These are phyloP conservation scores for Subacronicta megacephala DNA, from an alignment of 2,888 invertebrate species.

Conservation along the genomic window DNA sequence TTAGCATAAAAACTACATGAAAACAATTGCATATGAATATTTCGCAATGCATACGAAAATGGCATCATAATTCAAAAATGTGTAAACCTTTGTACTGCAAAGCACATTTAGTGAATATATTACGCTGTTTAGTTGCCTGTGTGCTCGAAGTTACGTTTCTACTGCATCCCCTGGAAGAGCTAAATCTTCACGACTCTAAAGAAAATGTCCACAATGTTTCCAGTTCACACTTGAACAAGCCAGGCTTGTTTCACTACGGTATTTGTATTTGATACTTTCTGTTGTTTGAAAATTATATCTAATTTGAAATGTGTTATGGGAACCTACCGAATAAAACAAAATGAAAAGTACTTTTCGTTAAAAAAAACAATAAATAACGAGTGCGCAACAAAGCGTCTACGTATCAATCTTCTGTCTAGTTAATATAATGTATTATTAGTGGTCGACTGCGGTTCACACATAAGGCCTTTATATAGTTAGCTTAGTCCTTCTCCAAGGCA, in stretches of 20 bases:
- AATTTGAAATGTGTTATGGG: too few species aligned
- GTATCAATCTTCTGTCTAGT: too few species aligned
- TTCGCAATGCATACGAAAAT: constrained; percentile 35
- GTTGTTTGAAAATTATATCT: too few species aligned
- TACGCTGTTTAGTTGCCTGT: constrained; percentile 29
- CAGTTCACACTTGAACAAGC: constrained; percentile 63
- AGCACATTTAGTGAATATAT: constrained; percentile 40
- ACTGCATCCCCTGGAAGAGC: constrained; percentile 52
- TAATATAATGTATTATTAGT: too few species aligned
- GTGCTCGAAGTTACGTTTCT: constrained; percentile 42
- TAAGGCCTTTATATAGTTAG: too few species aligned
- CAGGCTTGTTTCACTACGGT: constrained; percentile 48
- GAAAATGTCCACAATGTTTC: constrained; percentile 63
- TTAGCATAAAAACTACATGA: constrained; percentile 47
- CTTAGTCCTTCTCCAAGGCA: too few species aligned
- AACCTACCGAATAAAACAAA: too few species aligned
- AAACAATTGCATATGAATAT: constrained; percentile 34
- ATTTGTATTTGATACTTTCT: constrained; percentile 51
- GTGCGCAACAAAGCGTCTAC: too few species aligned
- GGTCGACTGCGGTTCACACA: too few species aligned
- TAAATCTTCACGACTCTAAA: constrained; percentile 65
- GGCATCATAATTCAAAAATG: constrained; percentile 37
- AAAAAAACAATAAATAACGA: too few species aligned
- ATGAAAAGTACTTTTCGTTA: too few species aligned
- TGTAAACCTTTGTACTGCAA: constrained; percentile 27